Base-by-base conservation (phyloP, 2,113 vertebrate species). In the Siniperca chuatsi region DNA sequence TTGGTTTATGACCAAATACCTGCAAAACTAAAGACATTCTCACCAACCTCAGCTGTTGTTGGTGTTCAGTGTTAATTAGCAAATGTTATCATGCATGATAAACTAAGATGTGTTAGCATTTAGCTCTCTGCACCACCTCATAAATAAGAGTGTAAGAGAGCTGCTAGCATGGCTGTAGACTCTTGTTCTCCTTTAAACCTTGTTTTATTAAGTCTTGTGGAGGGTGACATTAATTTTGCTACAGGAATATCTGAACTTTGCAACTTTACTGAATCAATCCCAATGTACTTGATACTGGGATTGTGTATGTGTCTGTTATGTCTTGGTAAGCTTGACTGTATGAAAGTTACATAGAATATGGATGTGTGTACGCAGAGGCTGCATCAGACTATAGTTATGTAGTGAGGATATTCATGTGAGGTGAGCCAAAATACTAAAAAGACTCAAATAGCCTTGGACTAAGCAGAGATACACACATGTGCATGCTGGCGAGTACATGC, bases 361-460 rank as follows among this genome's bases (percentile, higher is more conserved):
- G 7, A n/a, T 72, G 50, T 72, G 65, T 50, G 29, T 2, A 7
- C 4, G n/a, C 25, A 74, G 42, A 58, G 18, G n/a, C 18, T 29
- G 35, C 71, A 79, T 88, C 64, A 88, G 50, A 29, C 70, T 72
- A 75, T 60, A 81, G 82, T 50, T 89, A 89, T 79, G 81, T 64
- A 46, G 65, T 66, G 67, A 61, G 12, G 71, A 85, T 75, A 83
- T 86, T 84, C 46, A 42, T 64, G 11, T 61, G 65, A 89, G 60
- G 40, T 87, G 81, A 92, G 78, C 78, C 83, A 84, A 78, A 76
- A 75, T 33, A 89, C 57, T 73, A 81, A 87, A 83, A 81, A n/a
- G 40, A 71, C 37, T 82, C 54, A 91, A 89, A 92, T 90, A 87
- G 80, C 75, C 44, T 48, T 52, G 13, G 62, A 86, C 29, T 65